Evolutionary conservation across 2,797 vertebrate species (phyloP).

Genomic region (Antennarius maculatus): DNA sequence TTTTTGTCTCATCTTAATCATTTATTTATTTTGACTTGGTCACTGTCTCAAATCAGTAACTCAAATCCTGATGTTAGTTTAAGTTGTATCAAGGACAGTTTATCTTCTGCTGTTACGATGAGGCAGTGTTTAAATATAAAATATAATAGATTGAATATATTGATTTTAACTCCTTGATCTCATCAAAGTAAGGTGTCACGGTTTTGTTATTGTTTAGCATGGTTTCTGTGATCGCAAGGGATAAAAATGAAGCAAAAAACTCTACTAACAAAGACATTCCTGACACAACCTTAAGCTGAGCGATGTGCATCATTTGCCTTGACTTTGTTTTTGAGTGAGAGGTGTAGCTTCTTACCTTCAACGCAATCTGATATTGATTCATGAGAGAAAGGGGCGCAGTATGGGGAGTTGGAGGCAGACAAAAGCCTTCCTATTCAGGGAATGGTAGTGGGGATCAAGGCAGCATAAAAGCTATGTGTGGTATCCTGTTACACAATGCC

Average conservation of each 20-base stretch:
- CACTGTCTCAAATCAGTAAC: no score
- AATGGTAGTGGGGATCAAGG: constrained; percentile 79
- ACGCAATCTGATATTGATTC: constrained; percentile 45
- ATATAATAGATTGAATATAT: background rate
- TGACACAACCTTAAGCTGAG: background rate
- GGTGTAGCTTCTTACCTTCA: constrained; percentile 43
- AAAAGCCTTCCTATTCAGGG: constrained; percentile 84
- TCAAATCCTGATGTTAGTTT: background rate
- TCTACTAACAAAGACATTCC: background rate
- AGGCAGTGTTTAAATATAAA: background rate
- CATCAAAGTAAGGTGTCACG: background rate
- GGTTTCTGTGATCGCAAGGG: background rate
- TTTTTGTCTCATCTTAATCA: background rate
- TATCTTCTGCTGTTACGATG: background rate
- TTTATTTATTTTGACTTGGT: background rate
- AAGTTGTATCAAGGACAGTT: background rate
- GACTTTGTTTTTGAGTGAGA: constrained; percentile 19
- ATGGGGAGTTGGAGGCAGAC: constrained; percentile 66
- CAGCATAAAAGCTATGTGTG: constrained; percentile 87
- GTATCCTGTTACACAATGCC: constrained; percentile 91
- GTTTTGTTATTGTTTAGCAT: background rate
- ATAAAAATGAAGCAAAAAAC: background rate
- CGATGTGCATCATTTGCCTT: constrained; percentile 17
- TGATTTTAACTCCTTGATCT: background rate
- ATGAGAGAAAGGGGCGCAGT: constrained; percentile 18